Conservation (phyloP, 2,113 vertebrate genomes). For the Clarias macrocephalus region DNA sequence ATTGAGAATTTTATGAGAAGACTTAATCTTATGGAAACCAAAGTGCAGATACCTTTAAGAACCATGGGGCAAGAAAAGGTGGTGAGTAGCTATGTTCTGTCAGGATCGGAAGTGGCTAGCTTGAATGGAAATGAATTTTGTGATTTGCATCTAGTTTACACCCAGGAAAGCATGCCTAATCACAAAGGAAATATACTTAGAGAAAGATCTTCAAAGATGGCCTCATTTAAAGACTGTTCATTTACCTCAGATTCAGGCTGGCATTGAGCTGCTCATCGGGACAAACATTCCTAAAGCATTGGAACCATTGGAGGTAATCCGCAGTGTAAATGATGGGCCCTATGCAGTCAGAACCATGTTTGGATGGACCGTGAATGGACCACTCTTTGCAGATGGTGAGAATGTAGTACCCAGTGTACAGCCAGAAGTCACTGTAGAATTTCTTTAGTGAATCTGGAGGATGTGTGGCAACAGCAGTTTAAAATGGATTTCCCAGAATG, state of each 20-base stretch:
- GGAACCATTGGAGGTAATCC: conserved; percentile 35
- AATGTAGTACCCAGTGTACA: no score
- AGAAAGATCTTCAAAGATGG: conserved; percentile 17
- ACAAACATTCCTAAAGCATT: conserved; percentile 28
- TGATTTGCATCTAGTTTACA: conserved; percentile 17
- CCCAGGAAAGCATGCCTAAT: conserved; percentile 24
- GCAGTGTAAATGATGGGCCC: not conserved
- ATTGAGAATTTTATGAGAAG: conserved; percentile 17
- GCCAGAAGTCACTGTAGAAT: not conserved
- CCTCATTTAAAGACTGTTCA: not conserved
- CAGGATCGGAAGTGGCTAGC: conserved; percentile 13
- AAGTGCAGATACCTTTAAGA: conserved; percentile 17
- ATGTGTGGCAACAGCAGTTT: conserved; percentile 35
- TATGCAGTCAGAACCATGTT: conserved; percentile 37
- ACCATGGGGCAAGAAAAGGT: conserved; percentile 40
- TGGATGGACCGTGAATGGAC: conserved; percentile 26
- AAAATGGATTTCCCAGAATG: conserved; percentile 40
- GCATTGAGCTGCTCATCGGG: conserved; percentile 27
- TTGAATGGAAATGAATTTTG: not conserved
- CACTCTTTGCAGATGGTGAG: not conserved
- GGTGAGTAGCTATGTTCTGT: not conserved
- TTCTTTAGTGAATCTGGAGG: conserved; percentile 19
- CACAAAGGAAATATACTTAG: conserved; percentile 17
- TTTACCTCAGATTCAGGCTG: conserved; percentile 12
- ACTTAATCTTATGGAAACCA: conserved; percentile 21